Percentiles rank a stretch among this genome's conserved stretches.
phyloP scores from a whole-genome alignment of 2,113 vertebrate species.

The Dissostichus mawsoni region DNA sequence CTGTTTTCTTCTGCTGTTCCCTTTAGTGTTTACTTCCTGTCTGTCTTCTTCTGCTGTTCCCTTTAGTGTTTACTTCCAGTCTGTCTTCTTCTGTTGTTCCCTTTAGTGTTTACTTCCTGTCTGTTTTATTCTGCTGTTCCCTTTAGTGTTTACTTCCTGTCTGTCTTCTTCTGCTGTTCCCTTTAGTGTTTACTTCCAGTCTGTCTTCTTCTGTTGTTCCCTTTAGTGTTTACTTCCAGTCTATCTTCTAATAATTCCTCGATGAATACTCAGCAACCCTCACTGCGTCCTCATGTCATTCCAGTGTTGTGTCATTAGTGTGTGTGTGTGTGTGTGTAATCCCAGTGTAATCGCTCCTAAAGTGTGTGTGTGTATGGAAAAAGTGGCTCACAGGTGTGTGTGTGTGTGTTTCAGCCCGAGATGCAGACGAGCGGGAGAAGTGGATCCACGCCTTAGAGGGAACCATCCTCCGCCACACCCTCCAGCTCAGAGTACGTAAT shows the following conservation, averaged over 20 bases:
- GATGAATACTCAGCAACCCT: background rate
- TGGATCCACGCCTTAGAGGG: slow-evolving; percentile 99
- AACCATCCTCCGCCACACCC: slow-evolving; percentile 97
- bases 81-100: no score
- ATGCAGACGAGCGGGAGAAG: slow-evolving; percentile 98
- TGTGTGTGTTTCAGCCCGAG: slow-evolving; percentile 88
- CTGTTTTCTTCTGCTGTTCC: no score
- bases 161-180: no score
- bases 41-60: no score
- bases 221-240: no score
- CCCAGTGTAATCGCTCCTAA: background rate
- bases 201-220: no score
- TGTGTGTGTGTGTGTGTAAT: slow-evolving; percentile 1
- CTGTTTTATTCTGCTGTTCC: no score
- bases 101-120: no score
- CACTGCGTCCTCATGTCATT: slow-evolving; percentile 44
- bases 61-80: no score
- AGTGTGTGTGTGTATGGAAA: slow-evolving; percentile 57
- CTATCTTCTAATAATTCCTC: background rate
- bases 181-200: no score
- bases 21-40: no score
- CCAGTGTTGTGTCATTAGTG: slow-evolving; percentile 27
- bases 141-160: no score
- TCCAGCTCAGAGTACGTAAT: slow-evolving; percentile 90
- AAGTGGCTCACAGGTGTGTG: slow-evolving; percentile 60